phyloP scores from a whole-genome alignment of 2,113 vertebrate genomes.

The Struthidea cinerea region DNA sequence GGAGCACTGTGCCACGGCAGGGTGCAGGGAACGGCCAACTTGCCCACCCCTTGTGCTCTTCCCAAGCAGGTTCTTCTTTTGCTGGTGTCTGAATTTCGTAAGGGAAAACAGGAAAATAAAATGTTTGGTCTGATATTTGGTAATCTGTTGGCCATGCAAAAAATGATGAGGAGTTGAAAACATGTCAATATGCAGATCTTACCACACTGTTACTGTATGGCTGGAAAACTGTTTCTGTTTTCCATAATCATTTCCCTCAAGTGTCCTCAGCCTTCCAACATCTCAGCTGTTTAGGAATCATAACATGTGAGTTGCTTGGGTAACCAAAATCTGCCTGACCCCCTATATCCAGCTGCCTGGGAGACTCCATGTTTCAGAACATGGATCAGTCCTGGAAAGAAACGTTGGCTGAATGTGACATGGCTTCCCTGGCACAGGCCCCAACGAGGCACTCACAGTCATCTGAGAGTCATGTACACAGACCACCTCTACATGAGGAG shows the following conservation, averaged over 20 bases:
- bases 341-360: background rate
- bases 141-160: background rate
- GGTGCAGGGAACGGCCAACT: background rate
- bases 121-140: background rate
- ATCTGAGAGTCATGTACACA: background rate
- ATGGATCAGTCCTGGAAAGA: background rate
- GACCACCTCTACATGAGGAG: rapidly evolving
- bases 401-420: background rate
- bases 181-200: background rate
- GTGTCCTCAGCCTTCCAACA: conserved; percentile 5
- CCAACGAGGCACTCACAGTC: background rate
- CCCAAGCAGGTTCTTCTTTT: background rate
- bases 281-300: conserved; percentile 60
- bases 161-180: conserved; percentile 1
- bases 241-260: background rate
- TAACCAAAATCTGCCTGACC: conserved; percentile 31
- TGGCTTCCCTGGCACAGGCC: background rate
- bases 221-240: conserved; percentile 12
- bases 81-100: background rate
- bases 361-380: background rate
- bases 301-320: conserved; percentile 51
- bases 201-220: background rate
- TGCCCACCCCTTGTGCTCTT: background rate
- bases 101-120: background rate
- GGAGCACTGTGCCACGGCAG: rapidly evolving